These are phyloP conservation scores for Phyllopteryx taeniolatus DNA, from an alignment of 2,113 vertebrate species.

Conservation along the genomic window DNA sequence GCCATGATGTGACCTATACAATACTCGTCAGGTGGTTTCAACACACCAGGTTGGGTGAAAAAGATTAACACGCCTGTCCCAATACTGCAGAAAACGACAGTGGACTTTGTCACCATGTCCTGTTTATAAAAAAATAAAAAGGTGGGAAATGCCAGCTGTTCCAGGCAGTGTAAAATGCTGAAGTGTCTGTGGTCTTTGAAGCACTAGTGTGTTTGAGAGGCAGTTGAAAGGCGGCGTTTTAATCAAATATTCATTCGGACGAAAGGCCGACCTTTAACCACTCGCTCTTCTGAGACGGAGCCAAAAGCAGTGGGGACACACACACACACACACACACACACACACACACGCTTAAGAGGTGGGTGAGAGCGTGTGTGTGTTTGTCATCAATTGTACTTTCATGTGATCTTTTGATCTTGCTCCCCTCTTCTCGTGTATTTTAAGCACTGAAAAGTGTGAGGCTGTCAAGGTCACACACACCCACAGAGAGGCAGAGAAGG, in stretches of 20 bases:
- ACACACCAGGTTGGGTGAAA: no score
- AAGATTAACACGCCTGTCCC: not conserved
- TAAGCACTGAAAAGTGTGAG: not conserved
- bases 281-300: not conserved
- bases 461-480: conserved; percentile 25
- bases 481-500: conserved; percentile 3
- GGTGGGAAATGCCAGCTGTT: not conserved
- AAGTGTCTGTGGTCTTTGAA: conserved; percentile 50
- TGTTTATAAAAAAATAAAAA: no score
- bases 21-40: no score
- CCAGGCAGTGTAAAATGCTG: not conserved
- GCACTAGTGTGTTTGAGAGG: conserved; percentile 51
- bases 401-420: conserved; percentile 25
- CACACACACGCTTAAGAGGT: not conserved
- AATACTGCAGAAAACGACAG: not conserved
- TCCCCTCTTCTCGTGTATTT: not conserved
- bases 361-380: no score
- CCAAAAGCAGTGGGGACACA: not conserved
- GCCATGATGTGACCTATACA: no score
- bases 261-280: conserved; percentile 54
- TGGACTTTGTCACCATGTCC: not conserved
- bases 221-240: conserved; percentile 65
- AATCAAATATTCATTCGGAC: conserved; percentile 70
- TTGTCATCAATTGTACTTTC: conserved; percentile 17
- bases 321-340: not conserved